Evolutionary conservation across 2,113 vertebrate species (phyloP).

Genomic region (Ammodytes dubius): DNA sequence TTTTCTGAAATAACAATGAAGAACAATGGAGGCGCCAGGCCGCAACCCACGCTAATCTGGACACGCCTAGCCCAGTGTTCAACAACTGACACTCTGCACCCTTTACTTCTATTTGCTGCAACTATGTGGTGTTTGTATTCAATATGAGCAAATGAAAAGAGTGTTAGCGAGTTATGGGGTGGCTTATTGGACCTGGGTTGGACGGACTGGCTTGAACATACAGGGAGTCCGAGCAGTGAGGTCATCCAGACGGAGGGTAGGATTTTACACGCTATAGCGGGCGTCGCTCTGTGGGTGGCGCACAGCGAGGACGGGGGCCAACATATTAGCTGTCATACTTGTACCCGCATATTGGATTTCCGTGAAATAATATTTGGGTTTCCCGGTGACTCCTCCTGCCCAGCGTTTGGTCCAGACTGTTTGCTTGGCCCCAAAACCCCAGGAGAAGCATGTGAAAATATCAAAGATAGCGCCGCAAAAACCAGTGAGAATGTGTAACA

Average conservation of each 20-base stretch:
- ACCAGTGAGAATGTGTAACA: slow-evolving; percentile 64
- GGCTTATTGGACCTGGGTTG: slow-evolving; percentile 60
- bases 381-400: slow-evolving; percentile 62
- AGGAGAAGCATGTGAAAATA: slow-evolving; percentile 67
- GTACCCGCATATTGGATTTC: slow-evolving; percentile 79
- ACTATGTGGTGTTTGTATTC: slow-evolving; percentile 27
- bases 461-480: slow-evolving; percentile 64
- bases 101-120: slow-evolving; percentile 34
- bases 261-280: slow-evolving; percentile 54
- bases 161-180: slow-evolving; percentile 50
- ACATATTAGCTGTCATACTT: slow-evolving; percentile 79
- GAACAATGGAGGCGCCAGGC: slow-evolving; percentile 76
- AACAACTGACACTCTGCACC: slow-evolving; percentile 36
- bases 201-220: slow-evolving; percentile 49
- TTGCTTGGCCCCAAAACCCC: slow-evolving; percentile 48
- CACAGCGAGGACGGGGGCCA: slow-evolving; percentile 58
- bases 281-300: slow-evolving; percentile 74
- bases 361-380: slow-evolving; percentile 81
- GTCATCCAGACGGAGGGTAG: slow-evolving; percentile 61
- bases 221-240: slow-evolving; percentile 51
- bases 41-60: slow-evolving; percentile 61
- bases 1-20: slow-evolving; percentile 71
- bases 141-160: slow-evolving; percentile 48
- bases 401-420: slow-evolving; percentile 61
- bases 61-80: slow-evolving; percentile 65